Conservation (phyloP, 2,888 invertebrate genomes). For the Philereme transversata region DNA sequence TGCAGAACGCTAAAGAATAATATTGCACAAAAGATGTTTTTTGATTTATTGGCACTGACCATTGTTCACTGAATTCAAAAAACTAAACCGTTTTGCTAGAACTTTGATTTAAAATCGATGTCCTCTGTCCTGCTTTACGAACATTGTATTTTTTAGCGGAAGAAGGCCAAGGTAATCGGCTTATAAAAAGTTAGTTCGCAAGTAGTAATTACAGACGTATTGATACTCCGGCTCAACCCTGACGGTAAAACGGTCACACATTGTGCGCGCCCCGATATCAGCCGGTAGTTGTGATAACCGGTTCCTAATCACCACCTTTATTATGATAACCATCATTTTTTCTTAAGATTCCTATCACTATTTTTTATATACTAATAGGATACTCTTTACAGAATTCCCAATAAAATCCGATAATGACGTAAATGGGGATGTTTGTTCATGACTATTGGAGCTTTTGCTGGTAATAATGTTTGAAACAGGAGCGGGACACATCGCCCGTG, state of each 20-base stretch:
- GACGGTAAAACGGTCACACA: slow-evolving; percentile 53
- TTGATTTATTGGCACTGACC: slow-evolving; percentile 70
- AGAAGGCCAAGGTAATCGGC: slow-evolving; percentile 62
- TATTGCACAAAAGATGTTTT: slow-evolving; percentile 73
- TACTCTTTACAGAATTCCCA: neutral
- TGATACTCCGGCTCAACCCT: slow-evolving; percentile 52
- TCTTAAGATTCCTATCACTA: slow-evolving; percentile 39
- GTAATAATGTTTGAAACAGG: slow-evolving; percentile 47
- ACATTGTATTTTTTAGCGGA: slow-evolving; percentile 50
- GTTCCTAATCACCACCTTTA: slow-evolving; percentile 67
- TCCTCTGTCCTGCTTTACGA: slow-evolving; percentile 61
- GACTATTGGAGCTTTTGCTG: slow-evolving; percentile 55
- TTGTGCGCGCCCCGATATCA: slow-evolving; percentile 44
- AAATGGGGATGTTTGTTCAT: slow-evolving; percentile 64
- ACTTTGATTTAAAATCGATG: slow-evolving; percentile 59
- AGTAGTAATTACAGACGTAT: slow-evolving; percentile 66
- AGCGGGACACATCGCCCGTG: slow-evolving; percentile 44
- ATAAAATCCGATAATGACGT: slow-evolving; percentile 5
- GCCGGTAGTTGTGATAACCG: slow-evolving; percentile 49
- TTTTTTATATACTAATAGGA: neutral
- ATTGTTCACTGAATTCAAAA: slow-evolving; percentile 64
- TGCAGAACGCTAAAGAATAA: slow-evolving; percentile 65
- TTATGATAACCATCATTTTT: slow-evolving; percentile 33
- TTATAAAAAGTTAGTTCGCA: slow-evolving; percentile 68
- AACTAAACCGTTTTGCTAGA: slow-evolving; percentile 60